These are phyloP conservation scores for Rhaphigaster nebulosa DNA, from an alignment of 2,888 invertebrate genomes.

Conservation along the genomic window DNA sequence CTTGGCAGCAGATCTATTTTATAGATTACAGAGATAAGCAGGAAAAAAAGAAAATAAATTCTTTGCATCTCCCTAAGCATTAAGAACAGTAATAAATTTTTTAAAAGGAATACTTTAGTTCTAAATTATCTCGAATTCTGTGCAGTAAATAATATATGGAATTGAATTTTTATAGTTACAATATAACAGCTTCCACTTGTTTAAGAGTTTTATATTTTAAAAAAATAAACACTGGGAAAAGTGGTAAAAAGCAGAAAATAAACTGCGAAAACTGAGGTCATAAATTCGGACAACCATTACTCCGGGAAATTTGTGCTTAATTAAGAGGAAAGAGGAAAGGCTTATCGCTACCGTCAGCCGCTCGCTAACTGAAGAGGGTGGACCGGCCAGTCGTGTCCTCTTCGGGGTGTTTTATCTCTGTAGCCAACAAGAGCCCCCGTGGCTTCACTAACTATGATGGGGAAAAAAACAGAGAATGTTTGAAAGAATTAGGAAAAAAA, in stretches of 20 bases:
- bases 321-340: slow-evolving; percentile 38
- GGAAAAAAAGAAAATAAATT: neutral
- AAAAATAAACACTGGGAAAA: neutral
- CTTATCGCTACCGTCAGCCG: slow-evolving; percentile 35
- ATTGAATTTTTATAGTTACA: neutral
- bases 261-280: neutral
- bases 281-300: slow-evolving; percentile 38
- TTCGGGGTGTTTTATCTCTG: neutral
- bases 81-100: too few species aligned
- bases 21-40: neutral
- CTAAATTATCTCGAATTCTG: too few species aligned
- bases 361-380: slow-evolving; percentile 13
- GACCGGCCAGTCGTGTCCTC: neutral
- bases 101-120: too few species aligned
- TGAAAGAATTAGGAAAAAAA: neutral
- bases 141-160: neutral
- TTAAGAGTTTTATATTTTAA: neutral
- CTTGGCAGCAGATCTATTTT: neutral
- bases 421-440: too few species aligned
- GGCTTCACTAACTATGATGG: too few species aligned
- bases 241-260: neutral
- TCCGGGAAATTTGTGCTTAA: slow-evolving; percentile 39
- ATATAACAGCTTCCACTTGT: neutral
- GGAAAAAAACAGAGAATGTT: neutral
- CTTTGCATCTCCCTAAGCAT: too few species aligned